Conservation (phyloP, 2,113 vertebrate species). For the Pseudopodoces humilis region DNA sequence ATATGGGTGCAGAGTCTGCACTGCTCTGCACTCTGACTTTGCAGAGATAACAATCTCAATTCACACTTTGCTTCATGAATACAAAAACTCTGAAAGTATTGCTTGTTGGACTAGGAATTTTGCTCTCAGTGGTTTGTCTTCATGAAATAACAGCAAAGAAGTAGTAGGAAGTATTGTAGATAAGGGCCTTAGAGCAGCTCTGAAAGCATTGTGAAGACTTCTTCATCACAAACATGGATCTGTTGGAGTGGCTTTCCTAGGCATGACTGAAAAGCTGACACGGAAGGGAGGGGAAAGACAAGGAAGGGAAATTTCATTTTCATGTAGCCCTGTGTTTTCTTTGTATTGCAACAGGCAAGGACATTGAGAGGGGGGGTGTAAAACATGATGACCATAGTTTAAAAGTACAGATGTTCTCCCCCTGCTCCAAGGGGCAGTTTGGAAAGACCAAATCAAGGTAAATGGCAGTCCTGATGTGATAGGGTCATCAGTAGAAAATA, state of each 20-base stretch:
- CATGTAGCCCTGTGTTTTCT: conserved; percentile 77
- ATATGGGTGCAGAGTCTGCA: background rate
- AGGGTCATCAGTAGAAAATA: background rate
- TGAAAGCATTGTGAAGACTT: background rate
- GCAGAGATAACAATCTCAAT: background rate
- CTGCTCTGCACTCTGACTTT: background rate
- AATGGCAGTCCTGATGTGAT: background rate
- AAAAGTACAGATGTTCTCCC: background rate
- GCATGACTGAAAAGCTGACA: background rate
- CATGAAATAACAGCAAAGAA: background rate
- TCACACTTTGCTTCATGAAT: background rate
- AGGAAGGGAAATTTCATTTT: conserved; percentile 70
- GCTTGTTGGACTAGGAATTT: background rate
- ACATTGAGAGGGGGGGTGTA: conserved; percentile 85
- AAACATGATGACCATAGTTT: conserved; percentile 60
- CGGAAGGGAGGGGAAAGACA: background rate
- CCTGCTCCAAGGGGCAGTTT: background rate
- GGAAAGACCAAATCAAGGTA: background rate
- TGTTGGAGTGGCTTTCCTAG: background rate
- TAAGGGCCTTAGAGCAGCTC: background rate
- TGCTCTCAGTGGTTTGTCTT: background rate
- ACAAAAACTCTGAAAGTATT: background rate
- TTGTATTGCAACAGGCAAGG: conserved; percentile 80
- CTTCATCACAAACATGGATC: background rate
- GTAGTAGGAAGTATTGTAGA: background rate